Conservation (phyloP, 2,888 invertebrate genomes). For the Hoplodrina ambigua region DNA sequence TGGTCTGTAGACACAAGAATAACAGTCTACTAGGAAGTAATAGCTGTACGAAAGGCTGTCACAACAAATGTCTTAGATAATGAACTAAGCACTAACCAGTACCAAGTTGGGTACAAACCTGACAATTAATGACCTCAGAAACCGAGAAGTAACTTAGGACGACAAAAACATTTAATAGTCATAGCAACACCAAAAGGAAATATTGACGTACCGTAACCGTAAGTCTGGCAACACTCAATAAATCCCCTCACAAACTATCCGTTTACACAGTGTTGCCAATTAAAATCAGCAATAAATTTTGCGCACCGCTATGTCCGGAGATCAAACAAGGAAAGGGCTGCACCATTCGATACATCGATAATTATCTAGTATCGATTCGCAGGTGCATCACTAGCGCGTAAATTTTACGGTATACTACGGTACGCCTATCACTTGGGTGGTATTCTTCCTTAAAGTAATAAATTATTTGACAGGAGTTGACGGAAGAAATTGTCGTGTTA, state of each 20-base stretch:
- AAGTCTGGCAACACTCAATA: slow-evolving; percentile 61
- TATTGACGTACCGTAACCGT: slow-evolving; percentile 53
- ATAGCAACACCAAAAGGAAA: slow-evolving; percentile 58
- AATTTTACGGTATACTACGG: slow-evolving; percentile 66
- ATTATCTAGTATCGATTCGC: slow-evolving; percentile 69
- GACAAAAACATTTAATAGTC: slow-evolving; percentile 55
- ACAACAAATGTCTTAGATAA: not conserved
- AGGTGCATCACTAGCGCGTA: slow-evolving; percentile 72
- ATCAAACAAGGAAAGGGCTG: slow-evolving; percentile 82
- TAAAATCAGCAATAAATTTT: slow-evolving; percentile 74
- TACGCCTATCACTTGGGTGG: slow-evolving; percentile 70
- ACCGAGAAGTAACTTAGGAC: slow-evolving; percentile 35
- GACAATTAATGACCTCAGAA: slow-evolving; percentile 30
- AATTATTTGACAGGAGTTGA: slow-evolving; percentile 38
- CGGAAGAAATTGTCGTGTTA: slow-evolving; percentile 16
- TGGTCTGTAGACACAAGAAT: not conserved
- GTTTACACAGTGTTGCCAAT: slow-evolving; percentile 68
- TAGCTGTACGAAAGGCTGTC: not conserved
- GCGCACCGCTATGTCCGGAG: slow-evolving; percentile 66
- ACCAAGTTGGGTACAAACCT: not conserved
- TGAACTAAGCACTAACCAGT: not conserved
- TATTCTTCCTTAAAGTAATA: slow-evolving; percentile 58
- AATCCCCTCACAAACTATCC: slow-evolving; percentile 60
- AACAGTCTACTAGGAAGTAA: not conserved
- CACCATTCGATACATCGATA: slow-evolving; percentile 74